Evolutionary conservation across 2,888 invertebrate species (phyloP).

Genomic region (Leptinotarsa haldemani): DNA sequence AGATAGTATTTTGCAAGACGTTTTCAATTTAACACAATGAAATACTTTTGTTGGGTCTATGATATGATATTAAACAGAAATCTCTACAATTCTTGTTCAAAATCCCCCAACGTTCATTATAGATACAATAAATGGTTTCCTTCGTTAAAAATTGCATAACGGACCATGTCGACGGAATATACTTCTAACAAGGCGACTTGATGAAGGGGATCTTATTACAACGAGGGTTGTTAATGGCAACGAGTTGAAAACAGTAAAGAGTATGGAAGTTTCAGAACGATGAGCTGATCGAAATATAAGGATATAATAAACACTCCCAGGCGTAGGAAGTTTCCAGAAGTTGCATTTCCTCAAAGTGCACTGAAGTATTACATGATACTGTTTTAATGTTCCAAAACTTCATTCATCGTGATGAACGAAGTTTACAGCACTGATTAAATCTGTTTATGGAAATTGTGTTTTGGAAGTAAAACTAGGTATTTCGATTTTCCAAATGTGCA

Average conservation of each 20-base stretch:
- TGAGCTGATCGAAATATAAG: conserved; percentile 34
- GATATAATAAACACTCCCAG: conserved; percentile 34
- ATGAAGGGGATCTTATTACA: conserved; percentile 53
- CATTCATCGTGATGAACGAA: background rate
- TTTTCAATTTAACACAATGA: background rate
- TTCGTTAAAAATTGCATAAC: conserved; percentile 28
- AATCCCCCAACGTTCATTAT: background rate
- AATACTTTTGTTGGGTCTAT: background rate
- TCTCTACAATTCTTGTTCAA: background rate
- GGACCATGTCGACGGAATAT: conserved; percentile 29
- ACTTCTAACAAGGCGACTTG: conserved; percentile 46
- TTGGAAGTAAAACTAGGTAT: no score
- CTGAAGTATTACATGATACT: conserved; percentile 56
- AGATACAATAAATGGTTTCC: conserved; percentile 26
- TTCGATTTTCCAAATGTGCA: no score
- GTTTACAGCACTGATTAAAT: no score
- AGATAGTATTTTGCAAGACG: no score
- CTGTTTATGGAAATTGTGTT: no score
- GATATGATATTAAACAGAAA: background rate
- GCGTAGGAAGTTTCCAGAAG: conserved; percentile 34
- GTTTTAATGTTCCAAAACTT: conserved; percentile 40
- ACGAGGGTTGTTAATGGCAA: conserved; percentile 53
- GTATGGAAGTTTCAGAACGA: conserved; percentile 43
- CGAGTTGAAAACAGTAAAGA: conserved; percentile 52
- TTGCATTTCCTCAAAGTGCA: conserved; percentile 56